Evolutionary conservation across 2,797 vertebrate genomes (phyloP).

Genomic region (Macropodus opercularis): DNA sequence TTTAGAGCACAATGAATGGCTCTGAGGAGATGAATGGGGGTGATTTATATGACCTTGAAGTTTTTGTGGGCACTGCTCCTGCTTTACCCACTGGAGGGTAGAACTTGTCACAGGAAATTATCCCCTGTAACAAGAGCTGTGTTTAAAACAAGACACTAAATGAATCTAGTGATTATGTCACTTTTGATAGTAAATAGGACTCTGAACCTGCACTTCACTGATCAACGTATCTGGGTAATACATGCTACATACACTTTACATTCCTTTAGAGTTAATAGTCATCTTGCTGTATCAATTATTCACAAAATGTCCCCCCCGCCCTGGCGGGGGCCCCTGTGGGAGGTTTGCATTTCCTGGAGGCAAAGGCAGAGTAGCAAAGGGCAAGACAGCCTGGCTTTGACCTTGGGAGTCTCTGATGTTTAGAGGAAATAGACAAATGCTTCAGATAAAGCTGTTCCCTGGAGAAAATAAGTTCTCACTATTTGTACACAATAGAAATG

Average conservation of each 20-base stretch:
- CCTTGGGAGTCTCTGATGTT: slow-evolving; percentile 61
- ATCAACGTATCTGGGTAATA: not conserved
- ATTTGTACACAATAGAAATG: not conserved
- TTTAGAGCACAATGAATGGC: slow-evolving; percentile 26
- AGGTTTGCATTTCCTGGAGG: slow-evolving; percentile 64
- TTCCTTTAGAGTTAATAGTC: slow-evolving; percentile 15
- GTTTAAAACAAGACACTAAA: no score
- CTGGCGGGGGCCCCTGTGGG: slow-evolving; percentile 42
- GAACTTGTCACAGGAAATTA: slow-evolving; percentile 37
- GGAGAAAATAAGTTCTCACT: not conserved
- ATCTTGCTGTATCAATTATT: slow-evolving; percentile 46
- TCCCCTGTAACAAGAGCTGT: slow-evolving; percentile 6
- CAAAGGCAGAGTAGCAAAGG: slow-evolving; percentile 47
- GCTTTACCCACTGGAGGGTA: slow-evolving; percentile 44
- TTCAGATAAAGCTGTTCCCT: slow-evolving; percentile 28
- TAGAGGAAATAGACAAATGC: slow-evolving; percentile 45
- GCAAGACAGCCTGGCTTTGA: slow-evolving; percentile 53
- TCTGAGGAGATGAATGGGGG: not conserved
- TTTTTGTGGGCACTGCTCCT: slow-evolving; percentile 32
- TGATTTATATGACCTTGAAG: slow-evolving; percentile 41
- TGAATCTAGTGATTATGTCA: not conserved
- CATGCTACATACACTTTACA: slow-evolving; percentile 1
- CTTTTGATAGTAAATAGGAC: no score
- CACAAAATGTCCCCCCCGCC: slow-evolving; percentile 45
- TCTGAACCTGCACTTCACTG: no score